Base-by-base conservation (phyloP, 1,140 invertebrate genomes). In the Hypsibius dujardini region DNA sequence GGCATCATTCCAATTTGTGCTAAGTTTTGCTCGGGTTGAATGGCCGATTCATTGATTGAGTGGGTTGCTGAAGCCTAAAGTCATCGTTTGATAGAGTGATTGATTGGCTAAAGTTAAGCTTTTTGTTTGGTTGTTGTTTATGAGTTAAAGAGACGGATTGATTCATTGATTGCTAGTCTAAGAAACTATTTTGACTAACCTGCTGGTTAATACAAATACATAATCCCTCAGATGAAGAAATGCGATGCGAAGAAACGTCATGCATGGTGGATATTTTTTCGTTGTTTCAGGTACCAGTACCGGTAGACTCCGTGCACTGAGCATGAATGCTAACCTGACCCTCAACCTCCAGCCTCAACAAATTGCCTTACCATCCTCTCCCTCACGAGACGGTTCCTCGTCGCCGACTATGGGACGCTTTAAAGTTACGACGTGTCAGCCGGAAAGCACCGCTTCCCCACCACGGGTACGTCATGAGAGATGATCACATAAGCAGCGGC, bases 321-420 rank as follows among this genome's bases (percentile, higher is more conserved):
- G 50, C 50, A 7, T 3, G 12, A 67, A 67, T 45, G 62, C 12
- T 7, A 3, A 12, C 62, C 62, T 67, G 12, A 67, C 62, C 12
- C 62, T 67, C 12, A 45, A 67, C 42, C 62, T 67, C 42, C 62
- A 67, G 62, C 42, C 62, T 7, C 62, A 12, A 7, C 12, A 12
- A 15, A 7, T 15, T 7, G 3, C 42, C 12, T 15, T 42, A 15
- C 7, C 62, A 12, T 67, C 62, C 42, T 7, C 62, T 42, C 12
- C 62, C 3, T 15, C 12, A 56, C 12, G 3, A 7, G 62, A 67
- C 62, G 62, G 42, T 7, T 45, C 12, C 42, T 15, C 12, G 0
- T 67, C 62, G 62, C 62, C 62, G 12, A 15, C 62, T 12, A 12
- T 67, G 3, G 62, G 62, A 15, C 12, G 62, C 12, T 67, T 67